A percentile compares a stretch with the other conserved stretches of the same genome.
Evolutionary conservation across 2,888 invertebrate species (phyloP).

Genomic region (Nomada goodeniana): DNA sequence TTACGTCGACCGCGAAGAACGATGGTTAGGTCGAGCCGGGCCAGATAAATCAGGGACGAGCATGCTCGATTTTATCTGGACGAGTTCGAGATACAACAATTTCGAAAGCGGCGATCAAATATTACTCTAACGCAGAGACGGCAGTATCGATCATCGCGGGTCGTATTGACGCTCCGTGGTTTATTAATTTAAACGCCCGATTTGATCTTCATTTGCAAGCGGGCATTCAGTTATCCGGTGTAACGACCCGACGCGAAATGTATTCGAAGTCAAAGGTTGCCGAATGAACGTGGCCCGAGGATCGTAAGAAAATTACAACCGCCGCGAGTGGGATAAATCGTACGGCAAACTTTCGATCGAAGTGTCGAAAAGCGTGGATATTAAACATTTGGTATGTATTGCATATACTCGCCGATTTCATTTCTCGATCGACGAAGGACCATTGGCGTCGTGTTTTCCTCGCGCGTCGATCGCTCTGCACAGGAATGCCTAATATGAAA

Average conservation of each 20-base stretch:
- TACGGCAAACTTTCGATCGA: background rate
- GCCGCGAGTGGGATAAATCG: background rate
- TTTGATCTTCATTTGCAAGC: background rate
- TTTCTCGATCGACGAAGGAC: background rate
- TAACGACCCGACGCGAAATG: background rate
- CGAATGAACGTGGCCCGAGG: background rate
- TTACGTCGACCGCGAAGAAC: background rate
- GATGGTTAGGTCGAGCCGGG: background rate
- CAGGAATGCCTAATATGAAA: background rate
- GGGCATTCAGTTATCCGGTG: background rate
- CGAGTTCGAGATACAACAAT: background rate
- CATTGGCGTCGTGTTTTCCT: constrained; percentile 40
- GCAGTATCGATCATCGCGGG: background rate
- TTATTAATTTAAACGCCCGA: background rate
- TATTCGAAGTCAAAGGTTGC: background rate
- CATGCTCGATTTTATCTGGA: constrained; percentile 7
- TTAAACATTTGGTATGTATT: constrained; percentile 14
- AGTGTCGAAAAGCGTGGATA: background rate
- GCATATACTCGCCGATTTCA: background rate
- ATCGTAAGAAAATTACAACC: background rate
- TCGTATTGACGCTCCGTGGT: background rate
- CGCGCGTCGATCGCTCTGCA: background rate
- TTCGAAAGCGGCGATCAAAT: background rate
- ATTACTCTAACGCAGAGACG: background rate
- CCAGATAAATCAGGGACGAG: background rate